Evolutionary conservation across 2,888 invertebrate genomes (phyloP).

Genomic region (Aelia acuminata): DNA sequence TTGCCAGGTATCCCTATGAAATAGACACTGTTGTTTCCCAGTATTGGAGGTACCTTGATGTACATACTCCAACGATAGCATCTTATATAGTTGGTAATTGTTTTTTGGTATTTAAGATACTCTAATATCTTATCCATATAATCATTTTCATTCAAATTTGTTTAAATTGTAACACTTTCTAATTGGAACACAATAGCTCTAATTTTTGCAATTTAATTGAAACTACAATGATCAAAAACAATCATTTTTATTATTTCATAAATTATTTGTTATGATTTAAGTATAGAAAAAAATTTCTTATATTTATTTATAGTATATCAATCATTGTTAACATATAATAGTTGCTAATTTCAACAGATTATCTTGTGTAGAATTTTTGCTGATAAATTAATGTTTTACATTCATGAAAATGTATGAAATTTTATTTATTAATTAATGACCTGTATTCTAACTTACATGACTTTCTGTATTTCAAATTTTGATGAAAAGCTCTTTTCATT

Average conservation of each 20-base stretch:
- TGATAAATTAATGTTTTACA: too few relatives aligned
- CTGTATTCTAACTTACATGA: too few relatives aligned
- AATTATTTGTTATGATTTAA: too few relatives aligned
- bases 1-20: conserved; percentile 90
- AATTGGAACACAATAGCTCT: not conserved
- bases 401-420: too few relatives aligned
- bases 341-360: too few relatives aligned
- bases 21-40: conserved; percentile 86
- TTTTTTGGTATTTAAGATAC: not conserved
- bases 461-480: not conserved
- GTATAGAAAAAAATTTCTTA: too few relatives aligned
- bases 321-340: too few relatives aligned
- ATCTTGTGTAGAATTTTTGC: too few relatives aligned
- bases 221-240: not conserved
- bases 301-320: too few relatives aligned
- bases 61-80: conserved; percentile 76
- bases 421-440: too few relatives aligned
- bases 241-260: too few relatives aligned
- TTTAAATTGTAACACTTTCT: not conserved
- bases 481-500: not conserved
- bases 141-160: not conserved
- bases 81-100: conserved; percentile 81
- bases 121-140: not conserved
- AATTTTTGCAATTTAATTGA: not conserved
- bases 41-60: conserved; percentile 86